Percentiles rank a stretch among this genome's conserved stretches.
These are phyloP conservation scores for Porphyrio hochstetteri DNA, from an alignment of 2,113 vertebrate genomes.

Conservation along the genomic window DNA sequence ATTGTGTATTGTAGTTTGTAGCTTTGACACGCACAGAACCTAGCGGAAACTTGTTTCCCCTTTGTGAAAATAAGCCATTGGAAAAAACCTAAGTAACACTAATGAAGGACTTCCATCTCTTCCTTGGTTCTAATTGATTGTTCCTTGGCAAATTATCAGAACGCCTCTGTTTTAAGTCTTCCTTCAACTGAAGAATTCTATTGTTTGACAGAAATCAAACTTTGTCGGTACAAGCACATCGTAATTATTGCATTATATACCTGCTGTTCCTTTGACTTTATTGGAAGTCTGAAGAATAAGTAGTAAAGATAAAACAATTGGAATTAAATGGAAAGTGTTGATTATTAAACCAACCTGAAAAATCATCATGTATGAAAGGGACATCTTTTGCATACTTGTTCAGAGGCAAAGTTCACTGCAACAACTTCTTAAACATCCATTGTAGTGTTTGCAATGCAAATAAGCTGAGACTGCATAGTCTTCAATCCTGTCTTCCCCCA, in stretches of 20 bases:
- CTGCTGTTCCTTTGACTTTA: neutral
- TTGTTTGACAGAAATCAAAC: neutral
- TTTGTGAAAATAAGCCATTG: neutral
- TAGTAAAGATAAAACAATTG: neutral
- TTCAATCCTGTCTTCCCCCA: neutral
- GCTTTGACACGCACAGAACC: neutral
- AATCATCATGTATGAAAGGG: neutral
- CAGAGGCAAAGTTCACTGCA: neutral
- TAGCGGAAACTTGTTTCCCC: neutral
- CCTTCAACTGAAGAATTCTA: neutral
- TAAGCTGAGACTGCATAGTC: neutral
- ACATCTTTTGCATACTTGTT: neutral
- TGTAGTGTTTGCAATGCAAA: neutral
- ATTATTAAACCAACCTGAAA: neutral
- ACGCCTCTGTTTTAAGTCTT: neutral
- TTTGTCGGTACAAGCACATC: neutral
- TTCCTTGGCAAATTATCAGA: neutral
- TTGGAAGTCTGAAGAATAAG: neutral
- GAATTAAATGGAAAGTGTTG: neutral
- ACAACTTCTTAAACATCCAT: neutral
- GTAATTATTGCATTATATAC: neutral
- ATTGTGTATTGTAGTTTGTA: neutral
- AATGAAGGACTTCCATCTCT: neutral
- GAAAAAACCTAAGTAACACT: neutral
- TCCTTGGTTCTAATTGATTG: neutral